Evolutionary conservation across 2,113 vertebrate species (phyloP), one percentile per base, ranked within the genome.

Genomic region (Phainopepla nitens): DNA sequence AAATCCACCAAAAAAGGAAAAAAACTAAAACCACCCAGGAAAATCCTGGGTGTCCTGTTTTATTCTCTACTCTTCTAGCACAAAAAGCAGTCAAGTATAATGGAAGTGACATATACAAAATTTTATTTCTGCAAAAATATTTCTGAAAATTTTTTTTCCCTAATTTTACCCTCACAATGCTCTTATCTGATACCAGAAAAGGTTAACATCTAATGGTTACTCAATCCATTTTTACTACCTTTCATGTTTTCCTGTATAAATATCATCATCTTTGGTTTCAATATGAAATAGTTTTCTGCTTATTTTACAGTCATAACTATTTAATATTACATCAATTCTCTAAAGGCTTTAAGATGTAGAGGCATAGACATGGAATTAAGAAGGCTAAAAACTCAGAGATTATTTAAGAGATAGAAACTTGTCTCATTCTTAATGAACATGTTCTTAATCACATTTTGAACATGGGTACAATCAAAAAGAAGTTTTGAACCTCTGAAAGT

Each of bases 151-250:
- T 6, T 13, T 29, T 29, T 36, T 47, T 25, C 24, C 9, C 13
- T 23, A 2, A 2, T n/a, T 42, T 15, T 4, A 2, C 3, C 1
- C 15, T 3, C 1, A 6, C 0, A 15, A 22, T 61, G 4, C 7
- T 9, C 2, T 54, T 69, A 12, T 41, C 29, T 71, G 31, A 44
- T 39, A 73, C 13, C 44, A 36, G 9, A 33, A 31, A 66, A 61
- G 7, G 3, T 2, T 14, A 23, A 64, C 8, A 10, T 73, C 27
- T 28, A 41, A 23, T 21, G 27, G 3, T 29, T 72, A 44, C 10
- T 42, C 79, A 24, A 31, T 7, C 20, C 0, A 7, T 4, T 18
- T 81, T 70, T 65, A 21, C 4, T 42, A 10, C 2, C 10, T 58
- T 51, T 21, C 6, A 7, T 53, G 16, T 60, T 86, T 57, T 68